phyloP scores from a whole-genome alignment of 2,888 invertebrate species.

The Volucella zonaria region DNA sequence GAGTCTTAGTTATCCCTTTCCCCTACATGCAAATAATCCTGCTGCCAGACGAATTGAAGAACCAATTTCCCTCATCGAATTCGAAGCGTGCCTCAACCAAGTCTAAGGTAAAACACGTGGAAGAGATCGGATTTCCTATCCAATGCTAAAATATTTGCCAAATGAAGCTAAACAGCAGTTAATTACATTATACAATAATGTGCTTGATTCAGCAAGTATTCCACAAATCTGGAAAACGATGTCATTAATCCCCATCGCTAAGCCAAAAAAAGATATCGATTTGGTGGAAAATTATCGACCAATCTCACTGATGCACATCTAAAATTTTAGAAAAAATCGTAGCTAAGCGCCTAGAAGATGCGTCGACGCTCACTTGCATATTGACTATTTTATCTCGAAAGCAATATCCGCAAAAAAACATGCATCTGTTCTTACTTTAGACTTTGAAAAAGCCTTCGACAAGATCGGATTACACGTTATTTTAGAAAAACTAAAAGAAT shows the following conservation, averaged over 20 bases:
- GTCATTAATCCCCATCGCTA: neutral
- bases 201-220: neutral
- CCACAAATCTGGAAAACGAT: neutral
- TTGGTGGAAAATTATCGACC: constrained; percentile 2
- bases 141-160: no score
- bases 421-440: neutral
- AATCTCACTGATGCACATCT: constrained; percentile 1
- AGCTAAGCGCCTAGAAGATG: constrained; percentile 26
- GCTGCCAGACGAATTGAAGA: no score
- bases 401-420: constrained; percentile 11
- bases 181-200: neutral
- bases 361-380: constrained; percentile 45
- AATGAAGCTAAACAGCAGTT: no score
- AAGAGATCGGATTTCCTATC: no score
- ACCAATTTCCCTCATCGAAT: no score
- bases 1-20: no score
- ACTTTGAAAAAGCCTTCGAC: constrained; percentile 57
- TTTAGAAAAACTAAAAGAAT: constrained; percentile 33
- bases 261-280: constrained; percentile 1
- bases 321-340: constrained; percentile 9
- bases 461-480: constrained; percentile 42
- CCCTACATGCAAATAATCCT: no score
- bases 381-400: constrained; percentile 39
- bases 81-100: no score
- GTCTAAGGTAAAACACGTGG: no score